Conservation (phyloP, 1,140 invertebrate genomes). For the Zaprionus kolodkinae region DNA sequence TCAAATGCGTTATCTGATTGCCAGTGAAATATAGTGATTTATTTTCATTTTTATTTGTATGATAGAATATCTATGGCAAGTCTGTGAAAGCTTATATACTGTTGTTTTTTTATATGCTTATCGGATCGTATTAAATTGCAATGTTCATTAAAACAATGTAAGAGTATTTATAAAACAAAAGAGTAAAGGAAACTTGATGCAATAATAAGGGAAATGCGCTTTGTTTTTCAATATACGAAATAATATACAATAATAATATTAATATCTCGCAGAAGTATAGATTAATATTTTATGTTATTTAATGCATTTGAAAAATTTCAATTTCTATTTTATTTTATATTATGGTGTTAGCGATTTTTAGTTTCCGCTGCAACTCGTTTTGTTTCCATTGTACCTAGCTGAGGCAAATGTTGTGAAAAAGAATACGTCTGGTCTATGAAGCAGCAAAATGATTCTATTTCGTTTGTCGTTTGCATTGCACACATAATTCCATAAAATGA, state of each 20-base stretch:
- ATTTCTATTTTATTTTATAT: not conserved
- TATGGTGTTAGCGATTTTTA: not conserved
- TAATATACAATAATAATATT: not conserved
- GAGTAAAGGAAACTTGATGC: too few species aligned
- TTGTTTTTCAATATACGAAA: not conserved
- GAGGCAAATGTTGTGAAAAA: conserved; percentile 51
- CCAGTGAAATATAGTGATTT: not conserved
- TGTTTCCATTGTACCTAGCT: conserved; percentile 46
- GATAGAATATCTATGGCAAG: not conserved
- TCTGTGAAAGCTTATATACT: not conserved
- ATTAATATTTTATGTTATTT: too few species aligned
- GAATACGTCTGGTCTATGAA: conserved; percentile 34
- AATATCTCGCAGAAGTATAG: too few species aligned
- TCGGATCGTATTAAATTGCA: not conserved
- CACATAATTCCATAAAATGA: conserved; percentile 81
- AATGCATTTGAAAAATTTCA: too few species aligned
- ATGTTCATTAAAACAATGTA: not conserved
- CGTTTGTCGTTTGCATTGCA: conserved; percentile 65
- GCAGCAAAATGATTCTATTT: conserved; percentile 76
- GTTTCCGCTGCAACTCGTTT: not conserved
- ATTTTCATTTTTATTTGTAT: not conserved
- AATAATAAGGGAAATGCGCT: too few species aligned
- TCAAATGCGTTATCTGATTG: not conserved
- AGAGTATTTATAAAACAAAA: not conserved
- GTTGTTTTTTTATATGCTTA: not conserved